Evolutionary conservation across 2,113 vertebrate genomes (phyloP), one percentile per base, ranked within the genome.

Genomic region (Bombycilla garrulus): DNA sequence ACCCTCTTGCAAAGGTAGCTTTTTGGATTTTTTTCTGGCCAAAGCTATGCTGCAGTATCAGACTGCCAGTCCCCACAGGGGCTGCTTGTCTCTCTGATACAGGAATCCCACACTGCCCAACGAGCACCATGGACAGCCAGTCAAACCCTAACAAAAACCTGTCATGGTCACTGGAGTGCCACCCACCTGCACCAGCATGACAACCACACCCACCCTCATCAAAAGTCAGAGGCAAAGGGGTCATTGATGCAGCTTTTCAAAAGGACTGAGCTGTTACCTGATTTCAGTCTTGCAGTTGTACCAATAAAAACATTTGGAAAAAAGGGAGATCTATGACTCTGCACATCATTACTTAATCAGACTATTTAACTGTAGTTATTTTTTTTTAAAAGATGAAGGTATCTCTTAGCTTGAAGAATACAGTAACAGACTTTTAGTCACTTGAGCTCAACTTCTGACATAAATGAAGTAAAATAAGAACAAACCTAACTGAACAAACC

Each of bases 21-120:
- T 31, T 45, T 61, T 11, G 24, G 2, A 36, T 60, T 56, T 79
- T 47, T 31, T 25, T 33, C 13, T 3, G 7, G 31, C 11, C 36
- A 29, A 10, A 31, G 57, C 45, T 25, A 5, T 45, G 56, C 29
- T 11, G 5, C 45, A 33, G 31, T 38, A 33, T 62, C 72, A 44
- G 9, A 21, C 5, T 18, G 62, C 19, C 48, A 35, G 18, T 38
- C 21, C 15, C 24, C 31, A 47, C 0, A 0, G 13, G 33, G 12
- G 9, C 23, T 51, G 29, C 57, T 53, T 79, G 26, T 57, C 33
- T 45, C 23, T 15, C 9, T 21, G 4, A 73, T 1, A 77, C 20
- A 62, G 12, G 10, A 82, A 60, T 40, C 14, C 28, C 25, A 60
- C 44, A 40, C 1, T 8, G 38, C 33, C n/a, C 45, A 51, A 56